Conservation (phyloP, 30 jellyfish, hydroid and myxozoan genomes). For the Haliclystus octoradiatus region DNA sequence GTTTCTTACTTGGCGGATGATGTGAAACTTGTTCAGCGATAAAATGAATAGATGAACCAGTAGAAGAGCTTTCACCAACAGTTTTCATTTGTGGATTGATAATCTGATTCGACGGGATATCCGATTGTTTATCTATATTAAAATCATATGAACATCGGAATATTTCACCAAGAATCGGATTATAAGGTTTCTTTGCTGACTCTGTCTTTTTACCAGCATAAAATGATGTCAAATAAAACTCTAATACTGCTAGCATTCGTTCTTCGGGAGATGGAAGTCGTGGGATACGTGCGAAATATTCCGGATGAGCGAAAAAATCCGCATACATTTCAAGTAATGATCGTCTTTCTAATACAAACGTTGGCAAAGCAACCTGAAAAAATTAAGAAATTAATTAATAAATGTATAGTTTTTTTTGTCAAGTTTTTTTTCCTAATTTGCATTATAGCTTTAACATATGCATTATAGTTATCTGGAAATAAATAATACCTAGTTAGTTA, state of each 20-base stretch:
- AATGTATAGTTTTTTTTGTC: too few species aligned
- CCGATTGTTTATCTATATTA: too few species aligned
- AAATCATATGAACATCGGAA: conserved; percentile 82
- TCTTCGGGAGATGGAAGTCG: conserved; percentile 58
- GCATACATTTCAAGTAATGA: conserved; percentile 97
- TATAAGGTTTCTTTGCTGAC: conserved; percentile 98
- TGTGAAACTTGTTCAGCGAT: conserved; percentile 98
- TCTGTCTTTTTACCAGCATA: conserved; percentile 88
- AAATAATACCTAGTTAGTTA: too few species aligned
- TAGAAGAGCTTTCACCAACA: too few species aligned
- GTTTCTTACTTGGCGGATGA: conserved; percentile 93
- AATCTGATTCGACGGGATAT: too few species aligned
- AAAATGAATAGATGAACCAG: too few species aligned
- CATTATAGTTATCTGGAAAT: too few species aligned
- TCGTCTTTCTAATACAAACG: conserved; percentile 81
- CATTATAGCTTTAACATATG: too few species aligned
- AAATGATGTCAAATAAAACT: conserved; percentile 79
- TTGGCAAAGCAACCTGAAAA: conserved; percentile 78
- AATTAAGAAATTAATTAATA: too few species aligned
- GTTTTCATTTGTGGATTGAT: too few species aligned
- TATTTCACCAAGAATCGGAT: conserved; percentile 89
- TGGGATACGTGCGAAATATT: conserved; percentile 68
- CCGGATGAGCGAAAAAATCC: conserved; percentile 75
- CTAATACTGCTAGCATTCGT: conserved; percentile 89
- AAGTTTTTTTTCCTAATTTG: too few species aligned